Percentiles rank a stretch among this genome's conserved stretches.
phyloP scores from a whole-genome alignment of 2,797 vertebrate genomes.

The Nannoperca obscura region DNA sequence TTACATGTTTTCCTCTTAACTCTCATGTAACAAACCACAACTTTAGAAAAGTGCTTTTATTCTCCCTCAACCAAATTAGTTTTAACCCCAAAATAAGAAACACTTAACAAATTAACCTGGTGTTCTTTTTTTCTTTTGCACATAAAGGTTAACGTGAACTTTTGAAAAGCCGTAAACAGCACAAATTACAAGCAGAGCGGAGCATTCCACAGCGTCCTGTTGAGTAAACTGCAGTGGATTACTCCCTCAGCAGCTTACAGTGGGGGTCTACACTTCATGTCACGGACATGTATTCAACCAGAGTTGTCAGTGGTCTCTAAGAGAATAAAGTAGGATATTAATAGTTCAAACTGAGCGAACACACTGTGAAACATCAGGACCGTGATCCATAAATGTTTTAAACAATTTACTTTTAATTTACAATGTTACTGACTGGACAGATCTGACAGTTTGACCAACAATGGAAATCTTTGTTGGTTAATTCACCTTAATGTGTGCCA shows the following conservation, averaged over 20 bases:
- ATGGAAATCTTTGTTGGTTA: neutral
- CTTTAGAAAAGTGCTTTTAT: neutral
- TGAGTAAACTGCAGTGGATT: constrained; percentile 47
- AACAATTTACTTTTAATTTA: too few relatives aligned
- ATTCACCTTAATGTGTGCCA: neutral
- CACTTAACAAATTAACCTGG: neutral
- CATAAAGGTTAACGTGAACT: neutral
- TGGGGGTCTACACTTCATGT: constrained; percentile 19
- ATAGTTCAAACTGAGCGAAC: constrained; percentile 10
- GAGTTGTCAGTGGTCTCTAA: constrained; percentile 32
- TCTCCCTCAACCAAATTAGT: neutral
- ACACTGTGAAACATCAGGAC: constrained; percentile 16
- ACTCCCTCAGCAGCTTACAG: constrained; percentile 34
- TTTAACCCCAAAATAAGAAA: constrained; percentile 14
- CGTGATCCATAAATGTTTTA: neutral
- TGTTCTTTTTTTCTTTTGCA: constrained; percentile 16
- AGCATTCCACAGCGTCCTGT: constrained; percentile 12
- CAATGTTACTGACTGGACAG: neutral
- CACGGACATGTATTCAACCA: constrained; percentile 41
- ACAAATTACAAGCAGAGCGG: constrained; percentile 32
- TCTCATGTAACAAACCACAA: neutral
- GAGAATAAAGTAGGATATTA: constrained; percentile 14
- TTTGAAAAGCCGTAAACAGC: constrained; percentile 46
- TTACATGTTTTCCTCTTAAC: neutral
- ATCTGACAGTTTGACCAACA: neutral